Evolutionary conservation across 2,888 invertebrate genomes (phyloP).

Genomic region (Philonicus albiceps): DNA sequence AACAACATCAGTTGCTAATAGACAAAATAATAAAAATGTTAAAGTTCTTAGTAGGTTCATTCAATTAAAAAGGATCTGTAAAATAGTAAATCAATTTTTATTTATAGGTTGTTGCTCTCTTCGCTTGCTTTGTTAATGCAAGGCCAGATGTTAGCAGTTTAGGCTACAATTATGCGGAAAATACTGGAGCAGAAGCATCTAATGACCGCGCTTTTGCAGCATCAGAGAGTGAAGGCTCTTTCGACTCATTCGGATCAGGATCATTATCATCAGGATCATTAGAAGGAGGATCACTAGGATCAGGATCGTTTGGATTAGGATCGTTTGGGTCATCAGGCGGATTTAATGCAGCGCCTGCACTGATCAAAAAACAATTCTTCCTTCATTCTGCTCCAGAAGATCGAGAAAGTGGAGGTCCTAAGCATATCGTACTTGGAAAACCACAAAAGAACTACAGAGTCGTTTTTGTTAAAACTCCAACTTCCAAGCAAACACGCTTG

Average conservation of each 20-base stretch:
- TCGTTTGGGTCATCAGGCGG: not conserved
- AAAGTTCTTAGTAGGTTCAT: not conserved
- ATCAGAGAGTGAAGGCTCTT: not conserved
- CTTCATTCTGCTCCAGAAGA: conserved; percentile 63
- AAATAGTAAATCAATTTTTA: not conserved
- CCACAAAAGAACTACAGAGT: conserved; percentile 60
- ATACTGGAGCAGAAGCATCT: not conserved
- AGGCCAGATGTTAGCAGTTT: conserved; percentile 46
- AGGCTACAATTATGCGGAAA: conserved; percentile 42
- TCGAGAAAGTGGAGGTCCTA: conserved; percentile 52
- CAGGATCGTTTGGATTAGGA: not conserved
- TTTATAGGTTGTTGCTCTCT: conserved; percentile 39
- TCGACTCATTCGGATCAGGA: not conserved
- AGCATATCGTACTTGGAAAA: conserved; percentile 58
- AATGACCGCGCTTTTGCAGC: not conserved
- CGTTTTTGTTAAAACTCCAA: conserved; percentile 61
- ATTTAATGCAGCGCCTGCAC: conserved; percentile 50
- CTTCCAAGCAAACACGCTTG: conserved; percentile 50
- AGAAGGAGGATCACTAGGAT: not conserved
- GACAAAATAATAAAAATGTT: not conserved
- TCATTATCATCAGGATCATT: not conserved
- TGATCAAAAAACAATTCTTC: conserved; percentile 61
- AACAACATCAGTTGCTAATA: not conserved
- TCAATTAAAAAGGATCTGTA: not conserved
- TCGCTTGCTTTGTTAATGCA: conserved; percentile 41